phyloP scores from a whole-genome alignment of 2,888 invertebrate species.

The Aphodius granarius region DNA sequence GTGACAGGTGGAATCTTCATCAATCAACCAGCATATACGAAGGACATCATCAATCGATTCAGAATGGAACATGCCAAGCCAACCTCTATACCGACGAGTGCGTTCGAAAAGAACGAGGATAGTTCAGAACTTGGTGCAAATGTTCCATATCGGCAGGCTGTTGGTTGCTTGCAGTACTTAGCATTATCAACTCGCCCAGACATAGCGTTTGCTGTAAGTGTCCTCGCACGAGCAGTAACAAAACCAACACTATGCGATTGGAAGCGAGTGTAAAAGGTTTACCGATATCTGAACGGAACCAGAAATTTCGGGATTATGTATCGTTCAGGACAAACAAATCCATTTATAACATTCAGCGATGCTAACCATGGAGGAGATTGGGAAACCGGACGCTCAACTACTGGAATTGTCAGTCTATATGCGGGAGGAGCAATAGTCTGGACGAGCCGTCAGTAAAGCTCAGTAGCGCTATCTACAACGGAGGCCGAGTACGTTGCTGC shows the following conservation, averaged over 20 bases:
- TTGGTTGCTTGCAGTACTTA: background rate
- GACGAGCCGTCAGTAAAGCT: background rate
- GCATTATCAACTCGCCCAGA: background rate
- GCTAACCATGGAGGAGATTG: background rate
- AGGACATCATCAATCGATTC: background rate
- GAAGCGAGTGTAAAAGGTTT: background rate
- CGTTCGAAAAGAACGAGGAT: background rate
- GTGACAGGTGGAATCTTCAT: background rate
- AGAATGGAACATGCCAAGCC: background rate
- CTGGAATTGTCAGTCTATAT: background rate
- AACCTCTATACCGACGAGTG: background rate
- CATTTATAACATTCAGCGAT: background rate
- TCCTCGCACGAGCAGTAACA: background rate
- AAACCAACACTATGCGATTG: background rate
- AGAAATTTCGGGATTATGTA: background rate
- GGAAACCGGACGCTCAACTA: background rate
- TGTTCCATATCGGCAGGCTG: background rate
- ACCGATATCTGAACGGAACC: background rate
- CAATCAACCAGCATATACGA: background rate
- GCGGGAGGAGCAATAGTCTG: conserved; percentile 3
- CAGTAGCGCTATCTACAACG: conserved; percentile 5
- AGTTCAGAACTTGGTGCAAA: background rate
- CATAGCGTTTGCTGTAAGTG: too few species aligned
- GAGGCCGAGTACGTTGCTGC: too few species aligned
- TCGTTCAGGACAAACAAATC: too few species aligned